phyloP scores from a whole-genome alignment of 2,888 invertebrate genomes.

The Cephalotes varians region DNA sequence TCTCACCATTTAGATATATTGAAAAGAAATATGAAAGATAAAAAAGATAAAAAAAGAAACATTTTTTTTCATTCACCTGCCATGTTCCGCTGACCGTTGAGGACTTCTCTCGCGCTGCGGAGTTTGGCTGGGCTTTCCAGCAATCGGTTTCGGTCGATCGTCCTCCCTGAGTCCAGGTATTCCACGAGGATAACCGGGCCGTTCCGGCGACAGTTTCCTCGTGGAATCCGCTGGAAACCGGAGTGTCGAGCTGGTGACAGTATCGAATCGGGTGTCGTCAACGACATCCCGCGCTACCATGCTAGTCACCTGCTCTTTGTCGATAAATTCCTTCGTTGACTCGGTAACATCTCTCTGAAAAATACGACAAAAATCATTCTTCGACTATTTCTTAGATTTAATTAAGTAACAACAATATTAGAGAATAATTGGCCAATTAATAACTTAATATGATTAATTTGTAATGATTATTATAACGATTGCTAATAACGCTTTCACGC shows the following conservation, averaged over 20 bases:
- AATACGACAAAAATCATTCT: neutral
- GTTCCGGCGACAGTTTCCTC: conserved; percentile 75
- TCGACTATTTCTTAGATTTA: neutral
- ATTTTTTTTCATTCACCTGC: conserved; percentile 67
- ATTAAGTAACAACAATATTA: neutral
- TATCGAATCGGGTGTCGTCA: conserved; percentile 78
- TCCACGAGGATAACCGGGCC: conserved; percentile 78
- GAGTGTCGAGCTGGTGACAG: conserved; percentile 66
- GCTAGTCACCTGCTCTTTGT: conserved; percentile 79
- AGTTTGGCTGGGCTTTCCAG: conserved; percentile 81
- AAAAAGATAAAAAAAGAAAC: neutral
- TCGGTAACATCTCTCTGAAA: conserved; percentile 82
- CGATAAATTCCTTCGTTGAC: conserved; percentile 80
- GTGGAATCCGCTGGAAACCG: conserved; percentile 70
- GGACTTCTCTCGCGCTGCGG: conserved; percentile 72
- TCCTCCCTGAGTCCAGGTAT: conserved; percentile 82
- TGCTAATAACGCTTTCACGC: conserved; percentile 57
- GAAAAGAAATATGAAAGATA: neutral
- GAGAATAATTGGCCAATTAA: neutral
- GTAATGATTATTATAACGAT: conserved; percentile 62
- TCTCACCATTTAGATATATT: neutral
- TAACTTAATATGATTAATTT: conserved; percentile 8
- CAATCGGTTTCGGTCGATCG: conserved; percentile 80
- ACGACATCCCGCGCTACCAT: conserved; percentile 82
- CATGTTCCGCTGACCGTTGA: conserved; percentile 55